Conservation (phyloP, 2,888 invertebrate genomes). For the Anoplius nigerrimus region DNA sequence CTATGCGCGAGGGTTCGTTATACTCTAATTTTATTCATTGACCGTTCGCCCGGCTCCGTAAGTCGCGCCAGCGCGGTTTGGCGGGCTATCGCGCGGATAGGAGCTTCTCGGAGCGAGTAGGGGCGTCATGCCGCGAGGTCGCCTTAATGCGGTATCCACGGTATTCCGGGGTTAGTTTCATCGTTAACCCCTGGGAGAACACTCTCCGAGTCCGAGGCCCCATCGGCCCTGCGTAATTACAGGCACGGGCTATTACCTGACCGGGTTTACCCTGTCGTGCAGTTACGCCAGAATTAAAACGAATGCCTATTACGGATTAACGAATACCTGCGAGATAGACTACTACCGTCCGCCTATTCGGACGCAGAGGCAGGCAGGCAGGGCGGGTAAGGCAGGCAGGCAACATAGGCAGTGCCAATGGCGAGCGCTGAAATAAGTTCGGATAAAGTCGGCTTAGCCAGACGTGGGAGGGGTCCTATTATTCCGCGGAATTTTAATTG, state of each 20-base stretch:
- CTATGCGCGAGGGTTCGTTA: slow-evolving; percentile 3
- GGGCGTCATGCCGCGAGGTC: slow-evolving; percentile 9
- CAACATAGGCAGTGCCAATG: too few species aligned
- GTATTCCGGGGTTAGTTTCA: slow-evolving; percentile 42
- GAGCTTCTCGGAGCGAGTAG: background rate
- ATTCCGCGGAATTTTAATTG: background rate
- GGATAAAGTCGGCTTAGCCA: too few species aligned
- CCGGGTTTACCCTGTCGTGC: slow-evolving; percentile 17
- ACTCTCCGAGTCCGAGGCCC: slow-evolving; percentile 27
- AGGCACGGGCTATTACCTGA: slow-evolving; percentile 32
- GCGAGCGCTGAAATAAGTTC: too few species aligned
- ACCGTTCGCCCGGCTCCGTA: slow-evolving; percentile 3
- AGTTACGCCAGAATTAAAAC: slow-evolving; percentile 31
- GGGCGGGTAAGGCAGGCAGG: too few species aligned
- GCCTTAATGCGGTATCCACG: slow-evolving; percentile 28
- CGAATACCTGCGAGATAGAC: slow-evolving; percentile 35
- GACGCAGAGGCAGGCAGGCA: too few species aligned
- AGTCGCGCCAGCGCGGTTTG: background rate
- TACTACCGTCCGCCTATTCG: background rate
- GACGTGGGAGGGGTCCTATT: slow-evolving; percentile 2
- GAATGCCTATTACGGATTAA: slow-evolving; percentile 39
- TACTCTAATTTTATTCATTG: slow-evolving; percentile 12
- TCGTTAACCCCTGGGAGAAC: slow-evolving; percentile 40
- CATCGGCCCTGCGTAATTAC: slow-evolving; percentile 39
- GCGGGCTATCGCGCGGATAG: background rate